Evolutionary conservation across 1,140 invertebrate species (phyloP), one percentile per base, ranked within the genome.

Genomic region (Diorhabda elongata): DNA sequence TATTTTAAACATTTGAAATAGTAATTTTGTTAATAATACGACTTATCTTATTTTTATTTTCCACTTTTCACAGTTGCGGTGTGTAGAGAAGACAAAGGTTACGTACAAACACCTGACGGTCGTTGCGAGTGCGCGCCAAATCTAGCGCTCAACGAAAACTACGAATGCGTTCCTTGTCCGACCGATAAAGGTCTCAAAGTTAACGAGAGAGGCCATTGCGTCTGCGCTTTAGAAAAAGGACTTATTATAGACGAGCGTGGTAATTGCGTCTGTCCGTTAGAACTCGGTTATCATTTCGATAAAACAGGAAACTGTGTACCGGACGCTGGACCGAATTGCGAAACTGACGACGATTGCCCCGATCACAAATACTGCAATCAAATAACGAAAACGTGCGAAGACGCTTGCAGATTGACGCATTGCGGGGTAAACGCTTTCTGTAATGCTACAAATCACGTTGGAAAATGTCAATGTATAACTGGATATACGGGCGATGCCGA

Each of bases 371-470:
- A 87, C 74, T 97, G 94, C 76, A 87, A 91, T 66, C 79, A 76
- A 8, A 82, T 85, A 43, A 89, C 87, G 8, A 86, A 87, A 71
- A 89, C 86, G 5, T 95, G 93, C 73, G 86, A 90, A 57, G 87
- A 92, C 80, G 91, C 93, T 7, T 97, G 94, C 76, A 75, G 81
- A 9, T 82, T 78, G 7, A 86, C 89, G 73, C 84, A 84, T 0
- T 96, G 94, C 75, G 92, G 91, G 5, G 82, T 87, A 1, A 89
- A 92, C 78, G 91, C 93, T 1, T 85, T 90, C 56, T 96, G 94
- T 76, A 91, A 91, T 72, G 89, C 90, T 1, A 87, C 87, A 3
- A 89, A 90, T 70, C 94, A 97, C 79, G 84, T 87, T 71, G 91
- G 91, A 9, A 81, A 88, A 26, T 97, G 95, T 78, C 85, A 87